Evolutionary conservation across 2,113 vertebrate species (phyloP), one percentile per base, ranked within the genome.

Genomic region (Microcebus ravelobensis): DNA sequence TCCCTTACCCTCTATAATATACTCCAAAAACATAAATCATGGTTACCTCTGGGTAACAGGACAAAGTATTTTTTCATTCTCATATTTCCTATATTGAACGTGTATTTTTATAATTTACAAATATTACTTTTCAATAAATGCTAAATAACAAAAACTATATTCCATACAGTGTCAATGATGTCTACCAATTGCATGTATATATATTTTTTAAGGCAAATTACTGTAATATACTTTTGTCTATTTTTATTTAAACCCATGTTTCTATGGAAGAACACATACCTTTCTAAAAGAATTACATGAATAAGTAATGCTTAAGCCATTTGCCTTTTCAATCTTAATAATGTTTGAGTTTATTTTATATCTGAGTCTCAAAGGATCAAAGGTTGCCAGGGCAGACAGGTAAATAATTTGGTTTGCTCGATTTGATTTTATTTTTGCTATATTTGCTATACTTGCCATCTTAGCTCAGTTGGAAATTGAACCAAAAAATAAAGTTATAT

Each of bases 381-480:
- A 25, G 36, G 12, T 42, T 81, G 29, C 29, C 65, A 50, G 42
- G 15, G 2, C 5, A 90, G 36, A 95, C 23, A 91, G 52, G 11
- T 61, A 76, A 91, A 87, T 36, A 81, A 13, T 63, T 91, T 17
- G 3, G 8, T 67, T 67, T 29, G 31, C 13, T 55, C 73, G 17
- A 52, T 31, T 61, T 67, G 11, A 48, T 68, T 73, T 48, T 48
- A 48, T 48, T 73, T 55, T 31, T 59, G 18, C 18, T 57, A 0
- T 21, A 79, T 79, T 88, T 82, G 55, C 48, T 86, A 45, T 36
- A 71, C 48, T 90, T 96, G 29, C 5, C 42, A 81, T 52, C 42
- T 63, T 95, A 61, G 34, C 17, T 87, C 65, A 83, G 55, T 68
- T 97, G n/a, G 79, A 97, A 96, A 74, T 27, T 96, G 48, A 97